Base-by-base conservation (phyloP, 2,888 invertebrate species). In the Lasius platythorax region DNA sequence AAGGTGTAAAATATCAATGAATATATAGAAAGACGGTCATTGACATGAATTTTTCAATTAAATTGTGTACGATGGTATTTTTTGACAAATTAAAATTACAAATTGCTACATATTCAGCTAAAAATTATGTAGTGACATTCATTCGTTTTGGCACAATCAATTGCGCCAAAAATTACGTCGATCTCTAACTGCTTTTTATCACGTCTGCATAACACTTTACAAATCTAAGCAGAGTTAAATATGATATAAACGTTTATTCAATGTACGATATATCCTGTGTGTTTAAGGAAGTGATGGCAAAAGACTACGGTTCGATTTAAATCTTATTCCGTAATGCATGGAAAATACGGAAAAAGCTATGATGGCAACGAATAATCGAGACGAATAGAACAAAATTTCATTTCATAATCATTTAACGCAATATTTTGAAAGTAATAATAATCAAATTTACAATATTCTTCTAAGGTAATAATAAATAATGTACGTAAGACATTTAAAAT, bases 1-100 rank as follows among this genome's bases (percentile, higher is more conserved):
- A 56, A 76, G 30, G 11, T 40, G 40, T n/a, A 37, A 40, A 40
- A 12, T 23, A n/a, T 78, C 12, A 40, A 28, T 1, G 11, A 67
- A 67, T 40, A 3, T 37, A 37, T 28, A 12, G 23, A 28, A 56
- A 78, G 78, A 43, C 40, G n/a, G 30, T 56, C 28, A 40, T 15
- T 46, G 33, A 46, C 12, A 5, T n/a, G 40, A 56, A 68, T 68
- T 40, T 28, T 53, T 46, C 15, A 23, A 66, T 37, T 78, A 53
- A 37, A 12, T 67, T 56, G 18, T 28, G 9, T 67, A 74, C 28
- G 40, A 5, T 43, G 18, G 28, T 18, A 6, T 33, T 40, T 46
- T n/a, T 23, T 37, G 28, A 28, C 56, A 72, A 72, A 70, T 58
- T 81, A 81, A 61, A 72, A 72, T 81, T 23, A 18, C 30, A n/a